Evolutionary conservation across 2,797 vertebrate genomes (phyloP).

Genomic region (Hypotaenidia okinawae): DNA sequence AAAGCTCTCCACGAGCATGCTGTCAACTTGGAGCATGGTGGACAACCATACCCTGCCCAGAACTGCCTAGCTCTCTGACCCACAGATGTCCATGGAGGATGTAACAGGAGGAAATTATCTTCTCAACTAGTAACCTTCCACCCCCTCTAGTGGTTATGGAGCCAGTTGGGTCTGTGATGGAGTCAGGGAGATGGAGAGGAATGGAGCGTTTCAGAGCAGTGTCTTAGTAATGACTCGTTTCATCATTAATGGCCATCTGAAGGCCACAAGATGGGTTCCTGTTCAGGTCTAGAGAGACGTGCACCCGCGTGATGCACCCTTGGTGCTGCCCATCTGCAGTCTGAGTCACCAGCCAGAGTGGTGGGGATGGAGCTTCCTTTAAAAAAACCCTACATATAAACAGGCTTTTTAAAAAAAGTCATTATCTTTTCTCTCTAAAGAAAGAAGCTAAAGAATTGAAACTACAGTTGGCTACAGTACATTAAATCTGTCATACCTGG

Average conservation of each 20-base stretch:
- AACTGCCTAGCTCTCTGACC: background rate
- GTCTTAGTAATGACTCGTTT: background rate
- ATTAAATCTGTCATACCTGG: background rate
- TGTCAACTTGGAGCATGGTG: background rate
- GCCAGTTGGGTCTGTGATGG: background rate
- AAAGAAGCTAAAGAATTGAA: background rate
- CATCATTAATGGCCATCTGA: background rate
- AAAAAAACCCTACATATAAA: background rate
- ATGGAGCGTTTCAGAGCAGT: background rate
- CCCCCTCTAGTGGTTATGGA: constrained; percentile 30
- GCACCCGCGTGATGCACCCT: fast-evolving
- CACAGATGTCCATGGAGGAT: background rate
- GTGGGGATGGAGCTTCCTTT: background rate
- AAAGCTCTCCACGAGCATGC: background rate
- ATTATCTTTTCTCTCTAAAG: background rate
- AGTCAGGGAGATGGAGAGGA: background rate
- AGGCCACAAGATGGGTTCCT: background rate
- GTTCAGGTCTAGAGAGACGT: fast-evolving
- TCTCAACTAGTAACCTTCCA: constrained; percentile 23
- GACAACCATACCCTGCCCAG: background rate
- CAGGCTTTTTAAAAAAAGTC: background rate
- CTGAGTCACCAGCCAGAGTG: background rate
- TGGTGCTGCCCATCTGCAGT: background rate
- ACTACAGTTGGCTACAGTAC: background rate
- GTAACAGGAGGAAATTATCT: background rate